These are phyloP conservation scores for Grapholita molesta DNA, from an alignment of 1,140 invertebrate species.

Conservation along the genomic window DNA sequence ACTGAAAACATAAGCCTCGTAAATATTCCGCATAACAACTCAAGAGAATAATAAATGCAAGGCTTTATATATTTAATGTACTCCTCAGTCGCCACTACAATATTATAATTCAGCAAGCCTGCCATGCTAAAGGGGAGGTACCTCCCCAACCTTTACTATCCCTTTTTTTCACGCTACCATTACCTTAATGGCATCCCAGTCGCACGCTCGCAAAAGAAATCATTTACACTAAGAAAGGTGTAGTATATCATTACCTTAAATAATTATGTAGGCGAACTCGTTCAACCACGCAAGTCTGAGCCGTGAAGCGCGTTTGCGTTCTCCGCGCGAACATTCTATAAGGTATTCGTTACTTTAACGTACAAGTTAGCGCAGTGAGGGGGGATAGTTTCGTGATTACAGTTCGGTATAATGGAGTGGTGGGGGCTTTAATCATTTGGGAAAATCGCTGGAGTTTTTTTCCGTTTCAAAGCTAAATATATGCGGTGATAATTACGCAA, in stretches of 20 bases:
- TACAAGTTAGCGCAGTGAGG: conserved; percentile 22
- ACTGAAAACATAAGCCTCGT: neutral
- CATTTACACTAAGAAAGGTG: conserved; percentile 61
- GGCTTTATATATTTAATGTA: neutral
- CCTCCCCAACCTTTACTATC: conserved; percentile 37
- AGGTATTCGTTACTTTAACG: conserved; percentile 28
- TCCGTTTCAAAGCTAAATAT: conserved; percentile 33
- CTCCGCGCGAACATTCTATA: neutral
- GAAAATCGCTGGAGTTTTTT: conserved; percentile 45
- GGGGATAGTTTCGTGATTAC: conserved; percentile 65
- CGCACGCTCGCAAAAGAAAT: conserved; percentile 49
- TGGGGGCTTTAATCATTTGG: conserved; percentile 68
- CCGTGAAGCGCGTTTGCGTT: conserved; percentile 25
- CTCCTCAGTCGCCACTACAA: conserved; percentile 29
- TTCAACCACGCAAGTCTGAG: conserved; percentile 21
- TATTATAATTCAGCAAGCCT: conserved; percentile 53
- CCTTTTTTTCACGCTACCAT: conserved; percentile 26
- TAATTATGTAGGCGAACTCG: conserved; percentile 61
- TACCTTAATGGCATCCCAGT: conserved; percentile 24
- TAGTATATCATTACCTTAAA: conserved; percentile 74
- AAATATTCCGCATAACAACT: neutral
- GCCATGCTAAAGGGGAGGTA: conserved; percentile 40
- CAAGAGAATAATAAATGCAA: neutral
- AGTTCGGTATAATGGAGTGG: conserved; percentile 67
- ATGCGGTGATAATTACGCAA: conserved; percentile 10